A percentile compares a stretch with the other conserved stretches of the same genome.
Conservation (phyloP, 1,140 invertebrate species). For the Uloborus diversus region DNA sequence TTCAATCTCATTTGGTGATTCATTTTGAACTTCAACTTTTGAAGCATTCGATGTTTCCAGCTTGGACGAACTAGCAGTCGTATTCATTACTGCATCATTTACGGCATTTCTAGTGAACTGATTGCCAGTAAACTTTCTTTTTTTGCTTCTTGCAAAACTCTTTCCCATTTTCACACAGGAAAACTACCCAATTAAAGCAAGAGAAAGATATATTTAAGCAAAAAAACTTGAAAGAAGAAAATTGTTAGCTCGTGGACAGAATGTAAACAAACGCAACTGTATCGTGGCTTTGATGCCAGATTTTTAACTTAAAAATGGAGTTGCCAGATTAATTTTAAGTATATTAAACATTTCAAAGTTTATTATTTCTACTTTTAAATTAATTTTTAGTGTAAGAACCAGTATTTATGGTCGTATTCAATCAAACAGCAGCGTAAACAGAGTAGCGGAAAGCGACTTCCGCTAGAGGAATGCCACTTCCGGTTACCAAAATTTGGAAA, state of each 20-base stretch:
- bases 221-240: not conserved
- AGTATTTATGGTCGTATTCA: not conserved
- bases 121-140: not conserved
- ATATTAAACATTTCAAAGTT: not conserved
- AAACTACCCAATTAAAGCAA: not conserved
- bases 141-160: not conserved
- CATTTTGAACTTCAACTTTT: too few species aligned
- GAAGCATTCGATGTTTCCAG: too few species aligned
- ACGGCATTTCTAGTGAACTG: not conserved
- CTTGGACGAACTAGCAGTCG: too few species aligned
- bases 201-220: not conserved
- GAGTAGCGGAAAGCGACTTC: too few species aligned
- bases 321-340: not conserved
- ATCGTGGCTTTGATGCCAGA: not conserved
- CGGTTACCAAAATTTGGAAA: too few species aligned
- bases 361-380: not conserved
- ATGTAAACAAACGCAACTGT: not conserved
- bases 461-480: too few species aligned
- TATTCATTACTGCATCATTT: too few species aligned
- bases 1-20: too few species aligned
- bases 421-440: too few species aligned
- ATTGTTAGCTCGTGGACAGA: not conserved
- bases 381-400: not conserved
- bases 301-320: not conserved
- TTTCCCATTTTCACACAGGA: not conserved